Conservation (phyloP, 2,113 vertebrate species). For the Sinocyclocheilus anshuiensis region DNA sequence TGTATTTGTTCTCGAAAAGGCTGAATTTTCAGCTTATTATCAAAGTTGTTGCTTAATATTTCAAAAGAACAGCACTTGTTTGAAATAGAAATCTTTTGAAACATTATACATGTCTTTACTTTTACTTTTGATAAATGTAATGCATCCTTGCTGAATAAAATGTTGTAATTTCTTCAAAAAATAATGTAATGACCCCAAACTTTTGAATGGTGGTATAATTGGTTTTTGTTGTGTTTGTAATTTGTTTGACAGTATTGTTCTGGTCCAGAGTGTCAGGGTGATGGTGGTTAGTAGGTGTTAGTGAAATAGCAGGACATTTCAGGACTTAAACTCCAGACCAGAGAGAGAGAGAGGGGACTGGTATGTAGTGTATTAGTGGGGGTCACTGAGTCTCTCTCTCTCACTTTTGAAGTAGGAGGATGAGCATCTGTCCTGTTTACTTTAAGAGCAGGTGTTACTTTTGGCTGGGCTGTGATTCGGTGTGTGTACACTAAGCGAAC, state of each 20-base stretch:
- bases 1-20: not conserved
- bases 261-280: not conserved
- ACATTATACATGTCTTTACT: not conserved
- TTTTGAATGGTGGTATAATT: not conserved
- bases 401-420: slow-evolving; percentile 27
- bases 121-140: not conserved
- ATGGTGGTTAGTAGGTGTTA: not conserved
- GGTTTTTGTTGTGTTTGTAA: not conserved
- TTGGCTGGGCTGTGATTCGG: slow-evolving; percentile 33
- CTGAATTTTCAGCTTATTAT: not conserved
- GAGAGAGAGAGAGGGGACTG: not conserved
- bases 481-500: slow-evolving; percentile 32
- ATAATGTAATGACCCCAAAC: not conserved
- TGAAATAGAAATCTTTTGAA: not conserved
- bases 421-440: slow-evolving; percentile 58
- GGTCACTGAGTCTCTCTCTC: slow-evolving; percentile 16
- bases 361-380: not conserved
- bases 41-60: not conserved
- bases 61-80: not conserved
- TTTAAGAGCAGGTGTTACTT: slow-evolving; percentile 54
- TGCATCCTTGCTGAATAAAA: not conserved
- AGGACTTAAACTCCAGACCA: not conserved
- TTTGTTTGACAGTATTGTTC: not conserved
- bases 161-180: not conserved
- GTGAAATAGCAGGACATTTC: not conserved